Base-by-base conservation (phyloP, 2,113 vertebrate species). In the Phalacrocorax pelagicus region DNA sequence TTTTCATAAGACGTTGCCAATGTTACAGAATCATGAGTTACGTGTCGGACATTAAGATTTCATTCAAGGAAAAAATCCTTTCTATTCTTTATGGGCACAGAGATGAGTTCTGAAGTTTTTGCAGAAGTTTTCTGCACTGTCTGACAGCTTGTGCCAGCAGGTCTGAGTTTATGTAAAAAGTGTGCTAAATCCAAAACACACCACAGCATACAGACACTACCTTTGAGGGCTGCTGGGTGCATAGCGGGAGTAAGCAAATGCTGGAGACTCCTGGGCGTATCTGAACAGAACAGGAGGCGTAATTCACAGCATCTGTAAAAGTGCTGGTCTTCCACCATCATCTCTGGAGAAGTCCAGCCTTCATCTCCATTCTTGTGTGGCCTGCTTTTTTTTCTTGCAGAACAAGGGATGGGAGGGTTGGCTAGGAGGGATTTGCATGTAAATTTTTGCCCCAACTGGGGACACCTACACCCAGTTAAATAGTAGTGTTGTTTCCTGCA, bases 391-490 rank as follows among this genome's bases (percentile, higher is more conserved):
- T 36, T 34, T 2, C 13, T 19, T 36, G 47, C n/a, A 54, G 57
- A 80, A 30, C 38, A 46, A 23, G 47, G 46, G 20, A 5, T n/a
- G 9, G 15, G 16, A 52, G 29, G 14, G 15, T 3, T 27, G 55
- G 36, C 46, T 32, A 22, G n/a, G 17, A 42, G 20, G 27, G 14
- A 66, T n/a, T n/a, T 3, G 0, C 0, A 5, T 5, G 26, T 10
- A 47, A 11, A 5, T 5, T 29, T 29, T 42, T 30, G 70, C 70
- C 49, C 1, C 12, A 34, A 10, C 32, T 40, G 65, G 15, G 34
- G 30, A 57, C 30, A 57, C 2, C 57, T 71, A 6, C 20, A 17
- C 42, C 16, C 51, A 58, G 32, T 12, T 46, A 6, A 57, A 10
- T 3, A 52, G 40, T 14, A n/a, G 14, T 11, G 7, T 1, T 12